These are phyloP conservation scores for Diachrysia chrysitis DNA, from an alignment of 2,888 invertebrate species.

Conservation along the genomic window DNA sequence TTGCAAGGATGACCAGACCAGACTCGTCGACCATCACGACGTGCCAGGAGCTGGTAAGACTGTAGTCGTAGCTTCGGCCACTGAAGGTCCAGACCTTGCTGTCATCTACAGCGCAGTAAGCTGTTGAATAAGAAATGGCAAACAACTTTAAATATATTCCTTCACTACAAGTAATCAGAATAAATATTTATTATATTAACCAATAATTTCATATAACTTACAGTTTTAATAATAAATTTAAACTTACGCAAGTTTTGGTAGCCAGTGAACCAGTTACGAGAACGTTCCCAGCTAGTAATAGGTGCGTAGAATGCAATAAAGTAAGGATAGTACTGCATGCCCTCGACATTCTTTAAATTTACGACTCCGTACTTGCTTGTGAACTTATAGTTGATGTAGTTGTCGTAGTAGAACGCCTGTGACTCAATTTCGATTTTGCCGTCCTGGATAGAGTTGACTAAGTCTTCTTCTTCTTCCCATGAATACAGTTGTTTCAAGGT, in stretches of 20 bases:
- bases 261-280: slow-evolving; percentile 72
- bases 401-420: slow-evolving; percentile 80
- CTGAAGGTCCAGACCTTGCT: slow-evolving; percentile 91
- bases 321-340: slow-evolving; percentile 25
- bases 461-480: slow-evolving; percentile 84
- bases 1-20: slow-evolving; percentile 77
- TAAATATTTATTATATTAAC: too few species aligned
- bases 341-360: slow-evolving; percentile 68
- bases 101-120: slow-evolving; percentile 90
- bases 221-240: background rate
- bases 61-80: slow-evolving; percentile 89
- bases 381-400: slow-evolving; percentile 82
- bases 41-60: slow-evolving; percentile 89
- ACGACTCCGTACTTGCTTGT: slow-evolving; percentile 82
- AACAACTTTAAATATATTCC: background rate
- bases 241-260: slow-evolving; percentile 89
- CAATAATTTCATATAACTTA: too few species aligned
- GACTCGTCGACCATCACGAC: slow-evolving; percentile 88
- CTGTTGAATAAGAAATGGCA: slow-evolving; percentile 70
- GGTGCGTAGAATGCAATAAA: slow-evolving; percentile 76
- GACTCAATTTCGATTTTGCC: slow-evolving; percentile 84
- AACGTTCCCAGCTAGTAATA: slow-evolving; percentile 59
- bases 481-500: slow-evolving; percentile 69
- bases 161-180: too few species aligned
- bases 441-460: slow-evolving; percentile 74